Evolutionary conservation across 2,113 vertebrate genomes (phyloP), one percentile per base, ranked within the genome.

Genomic region (Saccopteryx bilineata): DNA sequence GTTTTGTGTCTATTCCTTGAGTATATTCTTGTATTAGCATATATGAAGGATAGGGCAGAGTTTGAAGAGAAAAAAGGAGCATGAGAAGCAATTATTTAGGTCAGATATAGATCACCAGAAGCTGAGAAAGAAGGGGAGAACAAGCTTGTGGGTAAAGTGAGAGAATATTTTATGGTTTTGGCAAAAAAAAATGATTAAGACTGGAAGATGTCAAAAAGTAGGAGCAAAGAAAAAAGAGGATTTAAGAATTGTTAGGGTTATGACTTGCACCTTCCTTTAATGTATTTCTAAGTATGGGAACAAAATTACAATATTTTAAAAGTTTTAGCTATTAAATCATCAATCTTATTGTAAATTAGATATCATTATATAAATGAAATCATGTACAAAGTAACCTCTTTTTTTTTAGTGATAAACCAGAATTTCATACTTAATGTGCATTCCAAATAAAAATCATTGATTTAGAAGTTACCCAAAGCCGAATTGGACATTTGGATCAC

Each of bases 401-500:
- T 56, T 83, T 86, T 71, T 76, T 81, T 17, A 82, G 5, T 58
- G 52, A 5, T 48, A 79, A 86, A 15, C 21, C 14, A 63, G 28
- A 5, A 87, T 52, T 54, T 60, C 90, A 39, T 92, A 71, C 18
- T 48, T 50, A 48, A 65, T 60, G 18, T 1, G 2, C 9, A 79
- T 93, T 92, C 24, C 28, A 84, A 14, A 74, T 66, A 66, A 93
- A 93, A 90, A 80, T 56, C 7, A 79, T 72, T 84, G 61, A 46
- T 61, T 86, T 79, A 65, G 48, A 39, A 88, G 26, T 14, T 71
- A 63, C 39, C 83, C 61, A 91, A 93, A 79, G 39, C 19, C 33
- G 54, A n/a, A 14, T 52, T 87, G 31, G 65, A 87, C 56, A 76
- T 71, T 33, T 93, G 83, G 19, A 60, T 87, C 26, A 26, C 11